Evolutionary conservation across 1,140 invertebrate genomes (phyloP).

Genomic region (Zaprionus davidi): DNA sequence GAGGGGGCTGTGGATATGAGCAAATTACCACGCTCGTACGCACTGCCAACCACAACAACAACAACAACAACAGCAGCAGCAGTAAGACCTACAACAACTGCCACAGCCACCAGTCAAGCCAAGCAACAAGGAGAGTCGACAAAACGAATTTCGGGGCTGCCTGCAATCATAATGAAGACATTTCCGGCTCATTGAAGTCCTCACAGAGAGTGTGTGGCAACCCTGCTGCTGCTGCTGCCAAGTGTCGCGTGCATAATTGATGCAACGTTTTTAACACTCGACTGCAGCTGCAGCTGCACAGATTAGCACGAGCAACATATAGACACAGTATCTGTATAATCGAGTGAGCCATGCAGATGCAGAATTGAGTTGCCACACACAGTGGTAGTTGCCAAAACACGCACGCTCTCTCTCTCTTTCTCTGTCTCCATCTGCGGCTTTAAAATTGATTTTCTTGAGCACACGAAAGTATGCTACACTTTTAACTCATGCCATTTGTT

Average conservation of each 20-base stretch:
- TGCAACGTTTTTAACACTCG: conserved; percentile 38
- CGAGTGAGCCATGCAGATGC: conserved; percentile 60
- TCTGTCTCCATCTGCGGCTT: conserved; percentile 20
- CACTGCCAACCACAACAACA: conserved; percentile 55
- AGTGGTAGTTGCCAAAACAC: neutral
- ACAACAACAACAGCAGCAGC: conserved; percentile 28
- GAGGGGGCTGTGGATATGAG: conserved; percentile 27
- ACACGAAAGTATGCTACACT: conserved; percentile 60
- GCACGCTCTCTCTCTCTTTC: neutral
- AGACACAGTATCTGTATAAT: conserved; percentile 38
- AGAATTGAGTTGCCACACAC: conserved; percentile 34
- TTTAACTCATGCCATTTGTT: conserved; percentile 3
- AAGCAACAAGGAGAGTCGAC: conserved; percentile 40
- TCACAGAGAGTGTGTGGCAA: conserved; percentile 26
- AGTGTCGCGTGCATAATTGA: conserved; percentile 39
- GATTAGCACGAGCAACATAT: neutral
- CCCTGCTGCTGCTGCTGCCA: conserved; percentile 1
- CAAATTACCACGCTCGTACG: conserved; percentile 74
- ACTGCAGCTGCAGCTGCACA: conserved; percentile 15
- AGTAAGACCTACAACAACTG: neutral
- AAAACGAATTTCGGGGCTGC: conserved; percentile 62
- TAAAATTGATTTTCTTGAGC: conserved; percentile 72
- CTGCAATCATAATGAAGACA: conserved; percentile 79
- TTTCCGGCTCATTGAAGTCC: conserved; percentile 75
- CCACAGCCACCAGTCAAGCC: no score